These are phyloP conservation scores for Phthorimaea operculella DNA, from an alignment of 1,140 invertebrate species.

Conservation along the genomic window DNA sequence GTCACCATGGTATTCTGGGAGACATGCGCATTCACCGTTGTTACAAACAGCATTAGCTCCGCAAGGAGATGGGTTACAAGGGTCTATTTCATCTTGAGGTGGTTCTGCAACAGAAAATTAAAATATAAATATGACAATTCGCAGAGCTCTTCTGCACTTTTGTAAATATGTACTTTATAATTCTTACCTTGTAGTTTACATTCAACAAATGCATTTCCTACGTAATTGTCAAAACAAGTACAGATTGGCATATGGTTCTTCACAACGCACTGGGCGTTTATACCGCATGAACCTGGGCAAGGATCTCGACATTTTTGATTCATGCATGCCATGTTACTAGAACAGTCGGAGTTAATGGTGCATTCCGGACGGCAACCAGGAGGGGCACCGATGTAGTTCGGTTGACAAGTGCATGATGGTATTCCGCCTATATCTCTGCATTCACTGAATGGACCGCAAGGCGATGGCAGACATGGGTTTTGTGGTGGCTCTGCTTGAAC, in stretches of 20 bases:
- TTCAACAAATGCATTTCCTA: conserved; percentile 72
- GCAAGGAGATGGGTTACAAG: conserved; percentile 78
- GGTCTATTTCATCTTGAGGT: conserved; percentile 63
- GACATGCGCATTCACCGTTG: conserved; percentile 75
- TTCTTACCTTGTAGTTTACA: conserved; percentile 68
- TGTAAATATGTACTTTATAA: conserved; percentile 14
- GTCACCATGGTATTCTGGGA: conserved; percentile 70
- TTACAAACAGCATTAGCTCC: conserved; percentile 77
- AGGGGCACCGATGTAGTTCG: conserved; percentile 72
- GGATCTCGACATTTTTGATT: conserved; percentile 74
- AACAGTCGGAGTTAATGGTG: conserved; percentile 72
- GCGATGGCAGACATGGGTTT: conserved; percentile 70
- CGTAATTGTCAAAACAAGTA: conserved; percentile 69
- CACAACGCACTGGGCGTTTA: conserved; percentile 71
- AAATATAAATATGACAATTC: not conserved
- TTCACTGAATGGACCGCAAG: conserved; percentile 74
- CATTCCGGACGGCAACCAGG: conserved; percentile 75
- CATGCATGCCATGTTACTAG: conserved; percentile 71
- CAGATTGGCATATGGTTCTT: conserved; percentile 74
- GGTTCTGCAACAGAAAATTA: conserved; percentile 39
- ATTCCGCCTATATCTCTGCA: conserved; percentile 70
- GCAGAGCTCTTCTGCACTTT: not conserved
- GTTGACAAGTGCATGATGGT: conserved; percentile 72
- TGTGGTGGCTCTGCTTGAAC: conserved; percentile 37
- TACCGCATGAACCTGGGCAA: conserved; percentile 73